Conservation (phyloP, 2,888 invertebrate species). For the Hirtodrosophila alboralis region DNA sequence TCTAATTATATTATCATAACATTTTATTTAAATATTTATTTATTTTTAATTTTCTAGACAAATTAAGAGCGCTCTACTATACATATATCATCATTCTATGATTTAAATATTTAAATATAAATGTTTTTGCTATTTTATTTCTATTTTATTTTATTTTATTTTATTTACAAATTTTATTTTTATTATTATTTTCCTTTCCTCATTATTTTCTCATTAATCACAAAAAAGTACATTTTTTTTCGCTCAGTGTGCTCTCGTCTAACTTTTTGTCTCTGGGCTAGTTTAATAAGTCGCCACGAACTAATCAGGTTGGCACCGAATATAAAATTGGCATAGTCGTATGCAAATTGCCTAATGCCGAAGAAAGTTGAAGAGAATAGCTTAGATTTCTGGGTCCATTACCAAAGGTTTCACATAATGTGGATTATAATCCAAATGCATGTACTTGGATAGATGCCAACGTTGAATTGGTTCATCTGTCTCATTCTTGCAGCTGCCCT, state of each 20-base stretch:
- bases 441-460: conserved; percentile 54
- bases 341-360: conserved; percentile 55
- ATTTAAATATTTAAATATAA: no score
- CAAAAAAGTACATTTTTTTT: neutral
- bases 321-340: conserved; percentile 52
- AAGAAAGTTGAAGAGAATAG: conserved; percentile 56
- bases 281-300: conserved; percentile 49
- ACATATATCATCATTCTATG: no score
- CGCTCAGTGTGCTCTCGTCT: conserved; percentile 23
- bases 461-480: conserved; percentile 28
- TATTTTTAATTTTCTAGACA: no score
- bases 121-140: no score
- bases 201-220: no score
- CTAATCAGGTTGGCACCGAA: conserved; percentile 55
- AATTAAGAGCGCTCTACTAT: no score
- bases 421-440: conserved; percentile 51
- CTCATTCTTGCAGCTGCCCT: conserved; percentile 18
- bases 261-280: conserved; percentile 13
- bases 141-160: no score
- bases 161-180: no score
- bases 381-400: conserved; percentile 42
- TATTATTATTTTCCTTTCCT: no score
- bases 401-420: conserved; percentile 54
- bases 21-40: no score
- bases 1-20: no score